A percentile compares a stretch with the other conserved stretches of the same genome.
Evolutionary conservation across 2,113 vertebrate species (phyloP).

Genomic region (Acanthisitta chloris): DNA sequence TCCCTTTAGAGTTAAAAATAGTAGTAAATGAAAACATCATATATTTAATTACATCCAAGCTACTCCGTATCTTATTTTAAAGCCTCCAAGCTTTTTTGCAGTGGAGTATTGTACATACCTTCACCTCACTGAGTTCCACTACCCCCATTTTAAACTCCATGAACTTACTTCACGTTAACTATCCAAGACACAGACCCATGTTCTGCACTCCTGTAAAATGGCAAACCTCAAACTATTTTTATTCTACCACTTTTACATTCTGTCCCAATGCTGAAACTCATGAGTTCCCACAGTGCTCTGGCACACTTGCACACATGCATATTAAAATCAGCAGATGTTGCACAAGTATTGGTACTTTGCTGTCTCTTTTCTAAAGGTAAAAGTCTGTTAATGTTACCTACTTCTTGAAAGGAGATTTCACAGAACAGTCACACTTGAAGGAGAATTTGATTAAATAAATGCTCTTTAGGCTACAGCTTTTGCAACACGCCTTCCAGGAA

Average conservation of each 20-base stretch:
- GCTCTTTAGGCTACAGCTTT: not conserved
- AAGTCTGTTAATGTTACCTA: not conserved
- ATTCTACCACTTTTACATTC: not conserved
- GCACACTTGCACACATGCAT: not conserved
- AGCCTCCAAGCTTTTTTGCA: not conserved
- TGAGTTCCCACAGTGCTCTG: rapidly evolving
- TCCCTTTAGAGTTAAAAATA: not conserved
- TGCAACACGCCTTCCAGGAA: not conserved
- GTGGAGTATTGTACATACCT: not conserved
- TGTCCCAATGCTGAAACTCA: not conserved
- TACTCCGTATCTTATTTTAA: not conserved
- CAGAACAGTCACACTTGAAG: not conserved
- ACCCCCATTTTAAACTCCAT: not conserved
- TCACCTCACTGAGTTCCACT: not conserved
- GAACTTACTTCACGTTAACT: not conserved
- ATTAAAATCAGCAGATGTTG: not conserved
- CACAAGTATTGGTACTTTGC: not conserved
- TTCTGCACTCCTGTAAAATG: not conserved
- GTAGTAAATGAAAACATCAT: not conserved
- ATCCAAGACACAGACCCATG: not conserved
- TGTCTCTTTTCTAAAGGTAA: not conserved
- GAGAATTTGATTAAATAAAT: not conserved
- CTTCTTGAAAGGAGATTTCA: not conserved
- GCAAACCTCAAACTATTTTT: not conserved
- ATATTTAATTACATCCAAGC: not conserved